These are phyloP conservation scores for Phrynocephalus forsythii DNA, from an alignment of 2,797 vertebrate species.

Conservation along the genomic window DNA sequence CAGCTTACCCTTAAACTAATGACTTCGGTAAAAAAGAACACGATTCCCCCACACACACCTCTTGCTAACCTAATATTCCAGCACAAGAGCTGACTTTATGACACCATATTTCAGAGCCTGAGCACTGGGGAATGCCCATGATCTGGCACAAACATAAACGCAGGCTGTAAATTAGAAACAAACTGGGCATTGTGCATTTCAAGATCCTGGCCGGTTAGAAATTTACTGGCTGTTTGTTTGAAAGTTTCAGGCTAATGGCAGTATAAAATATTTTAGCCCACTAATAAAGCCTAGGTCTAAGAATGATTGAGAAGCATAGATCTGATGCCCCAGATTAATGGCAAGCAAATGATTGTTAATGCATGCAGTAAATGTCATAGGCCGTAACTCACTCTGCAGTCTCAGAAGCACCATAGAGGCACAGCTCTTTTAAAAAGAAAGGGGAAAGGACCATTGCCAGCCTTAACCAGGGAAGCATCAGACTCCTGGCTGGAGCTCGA, in stretches of 20 bases:
- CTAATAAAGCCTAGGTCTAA: conserved; percentile 67
- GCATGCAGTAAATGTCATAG: conserved; percentile 69
- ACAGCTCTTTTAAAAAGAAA: conserved; percentile 53
- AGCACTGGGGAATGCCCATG: conserved; percentile 56
- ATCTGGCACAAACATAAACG: conserved; percentile 73
- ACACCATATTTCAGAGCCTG: conserved; percentile 68
- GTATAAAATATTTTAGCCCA: conserved; percentile 76
- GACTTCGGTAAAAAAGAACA: conserved; percentile 43
- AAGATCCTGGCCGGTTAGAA: conserved; percentile 53
- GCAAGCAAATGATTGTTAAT: conserved; percentile 70
- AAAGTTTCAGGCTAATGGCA: conserved; percentile 67
- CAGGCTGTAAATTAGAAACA: conserved; percentile 69
- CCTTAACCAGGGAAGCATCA: conserved; percentile 46
- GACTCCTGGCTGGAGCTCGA: conserved; percentile 5
- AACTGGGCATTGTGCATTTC: conserved; percentile 59
- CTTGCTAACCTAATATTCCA: conserved; percentile 39
- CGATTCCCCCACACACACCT: background rate
- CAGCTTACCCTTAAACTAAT: conserved; percentile 8
- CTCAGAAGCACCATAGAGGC: conserved; percentile 22
- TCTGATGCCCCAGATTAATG: conserved; percentile 69
- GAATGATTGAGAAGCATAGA: conserved; percentile 72
- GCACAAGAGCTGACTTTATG: conserved; percentile 61
- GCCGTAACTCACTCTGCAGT: conserved; percentile 64
- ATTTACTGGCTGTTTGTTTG: conserved; percentile 75
- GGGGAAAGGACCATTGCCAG: conserved; percentile 53